Evolutionary conservation across 2,888 invertebrate genomes (phyloP), one percentile per base, ranked within the genome.

Genomic region (Oasisia sp.): DNA sequence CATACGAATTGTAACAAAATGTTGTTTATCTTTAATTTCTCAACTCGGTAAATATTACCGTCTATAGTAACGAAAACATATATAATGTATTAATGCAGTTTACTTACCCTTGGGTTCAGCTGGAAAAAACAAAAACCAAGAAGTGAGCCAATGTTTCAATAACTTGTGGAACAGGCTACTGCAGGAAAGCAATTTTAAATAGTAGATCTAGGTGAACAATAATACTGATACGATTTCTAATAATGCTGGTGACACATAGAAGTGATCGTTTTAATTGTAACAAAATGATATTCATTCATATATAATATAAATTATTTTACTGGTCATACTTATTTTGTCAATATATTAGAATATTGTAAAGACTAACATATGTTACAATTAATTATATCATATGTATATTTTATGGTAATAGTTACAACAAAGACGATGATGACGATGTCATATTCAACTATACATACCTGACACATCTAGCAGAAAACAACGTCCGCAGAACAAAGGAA

Each of bases 51-150:
- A 14, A 50, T 9, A 50, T 9, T 50, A 50, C 14, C 50, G 12
- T 38, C 38, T 38, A 38, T 50, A 50, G 50, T 9, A 50, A 50
- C 12, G 9, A 50, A 50, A 5, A 14, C 50, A 27, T 14, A 3
- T 74, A 7, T 27, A 74, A 74, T 27, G 27, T 74, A 74, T 19
- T 5, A 19, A 74, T 74, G n/a, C 27, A 74, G 27, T 27, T 74
- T 74, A 74, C 74, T 74, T 27, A 74, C 74, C 74, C 74, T 74
- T 74, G 74, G 74, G 74, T 74, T 74, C 27, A 74, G 74, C 74
- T 74, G 74, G 5, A 74, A 74, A 74, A 74, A 19, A 74, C 50
- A 74, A 5, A 74, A 27, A 74, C 74, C 19, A 27, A 74, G 19
- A 74, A 74, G n/a, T 74, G 74, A 74, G 74, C 19, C 7, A 74